Evolutionary conservation across 2,888 invertebrate species (phyloP).

Genomic region (Cryptus viduatorius): DNA sequence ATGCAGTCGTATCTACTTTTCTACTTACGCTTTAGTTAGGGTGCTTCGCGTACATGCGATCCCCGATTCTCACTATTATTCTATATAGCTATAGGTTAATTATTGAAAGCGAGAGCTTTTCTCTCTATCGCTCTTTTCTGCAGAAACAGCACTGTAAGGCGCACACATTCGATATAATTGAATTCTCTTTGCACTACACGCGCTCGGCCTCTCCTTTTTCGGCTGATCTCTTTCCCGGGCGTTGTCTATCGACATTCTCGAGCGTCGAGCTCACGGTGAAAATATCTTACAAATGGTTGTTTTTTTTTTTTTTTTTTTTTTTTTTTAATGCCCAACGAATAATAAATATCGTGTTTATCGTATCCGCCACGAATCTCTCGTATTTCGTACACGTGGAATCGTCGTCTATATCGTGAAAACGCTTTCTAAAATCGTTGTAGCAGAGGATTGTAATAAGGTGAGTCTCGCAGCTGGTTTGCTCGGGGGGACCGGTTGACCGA

Average conservation of each 20-base stretch:
- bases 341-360: conserved; percentile 11
- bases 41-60: conserved; percentile 80
- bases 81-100: conserved; percentile 44
- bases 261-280: background rate
- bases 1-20: conserved; percentile 84
- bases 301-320: background rate
- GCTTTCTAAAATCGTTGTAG: conserved; percentile 65
- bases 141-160: background rate
- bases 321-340: background rate
- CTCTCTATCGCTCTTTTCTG: conserved; percentile 33
- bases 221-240: background rate
- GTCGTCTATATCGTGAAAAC: conserved; percentile 56
- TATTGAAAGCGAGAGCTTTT: conserved; percentile 40
- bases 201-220: background rate
- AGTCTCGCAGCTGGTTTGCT: conserved; percentile 15
- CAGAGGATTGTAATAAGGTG: conserved; percentile 61
- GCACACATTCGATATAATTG: conserved; percentile 43
- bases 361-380: conserved; percentile 10
- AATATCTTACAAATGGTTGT: background rate
- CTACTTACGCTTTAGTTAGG: conserved; percentile 82
- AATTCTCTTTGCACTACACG: conserved; percentile 25
- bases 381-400: conserved; percentile 15
- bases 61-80: background rate
- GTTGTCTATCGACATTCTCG: background rate
- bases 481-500: conserved; percentile 64